phyloP scores from a whole-genome alignment of 2,113 vertebrate genomes.

The Bubo bubo region DNA sequence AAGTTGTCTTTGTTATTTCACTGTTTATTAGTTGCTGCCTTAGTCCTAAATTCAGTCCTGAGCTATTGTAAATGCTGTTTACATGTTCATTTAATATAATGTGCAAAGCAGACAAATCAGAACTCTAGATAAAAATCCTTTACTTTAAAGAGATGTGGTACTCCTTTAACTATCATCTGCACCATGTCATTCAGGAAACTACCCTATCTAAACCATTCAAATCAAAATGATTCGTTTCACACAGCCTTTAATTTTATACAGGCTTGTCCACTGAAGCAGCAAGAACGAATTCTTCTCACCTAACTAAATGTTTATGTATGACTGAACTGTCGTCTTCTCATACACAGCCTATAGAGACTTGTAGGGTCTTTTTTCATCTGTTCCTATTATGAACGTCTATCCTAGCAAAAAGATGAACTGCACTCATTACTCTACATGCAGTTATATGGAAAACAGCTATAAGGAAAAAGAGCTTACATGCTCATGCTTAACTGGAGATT shows the following conservation, averaged over 20 bases:
- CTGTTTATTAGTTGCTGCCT: background rate
- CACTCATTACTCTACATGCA: background rate
- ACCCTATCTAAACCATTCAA: background rate
- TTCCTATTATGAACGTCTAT: background rate
- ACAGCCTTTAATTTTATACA: background rate
- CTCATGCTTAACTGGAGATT: background rate
- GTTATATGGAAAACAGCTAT: background rate
- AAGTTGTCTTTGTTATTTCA: constrained; percentile 22
- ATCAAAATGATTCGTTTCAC: background rate
- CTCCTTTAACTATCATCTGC: background rate
- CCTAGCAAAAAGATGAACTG: background rate
- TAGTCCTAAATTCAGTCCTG: background rate
- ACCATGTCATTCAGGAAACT: background rate
- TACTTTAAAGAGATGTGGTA: background rate
- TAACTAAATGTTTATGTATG: background rate
- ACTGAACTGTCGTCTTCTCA: background rate
- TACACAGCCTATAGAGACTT: background rate
- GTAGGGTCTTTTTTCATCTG: background rate
- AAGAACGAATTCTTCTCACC: background rate
- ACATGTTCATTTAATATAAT: background rate
- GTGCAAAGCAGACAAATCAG: background rate
- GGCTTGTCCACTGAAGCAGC: background rate
- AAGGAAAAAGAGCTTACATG: background rate
- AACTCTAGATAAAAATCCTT: background rate
- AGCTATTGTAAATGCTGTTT: background rate